phyloP scores from a whole-genome alignment of 64 coral and sea anemone species.

The Montipora foliosa region DNA sequence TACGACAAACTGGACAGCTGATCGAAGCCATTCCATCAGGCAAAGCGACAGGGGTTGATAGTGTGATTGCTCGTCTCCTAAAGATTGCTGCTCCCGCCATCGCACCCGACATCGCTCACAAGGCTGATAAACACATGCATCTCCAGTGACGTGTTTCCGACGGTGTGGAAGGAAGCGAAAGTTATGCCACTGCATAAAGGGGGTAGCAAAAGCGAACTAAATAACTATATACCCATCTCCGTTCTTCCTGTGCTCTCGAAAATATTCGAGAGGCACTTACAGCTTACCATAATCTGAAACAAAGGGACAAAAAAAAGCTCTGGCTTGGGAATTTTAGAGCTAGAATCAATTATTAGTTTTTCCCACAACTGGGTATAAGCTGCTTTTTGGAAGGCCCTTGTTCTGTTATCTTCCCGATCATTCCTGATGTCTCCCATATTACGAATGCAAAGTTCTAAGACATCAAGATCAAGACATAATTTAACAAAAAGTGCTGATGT shows the following conservation, averaged over 20 bases:
- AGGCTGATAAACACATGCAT: not conserved
- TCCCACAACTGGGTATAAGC: no score
- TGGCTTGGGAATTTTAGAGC: no score
- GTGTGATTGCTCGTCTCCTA: conserved; percentile 21
- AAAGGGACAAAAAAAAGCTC: no score
- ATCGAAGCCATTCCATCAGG: not conserved
- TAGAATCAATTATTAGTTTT: no score
- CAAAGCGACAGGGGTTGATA: conserved; percentile 56
- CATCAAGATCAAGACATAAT: no score
- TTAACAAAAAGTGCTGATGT: no score
- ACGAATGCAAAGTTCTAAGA: no score
- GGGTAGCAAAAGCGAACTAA: not conserved
- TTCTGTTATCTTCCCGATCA: no score
- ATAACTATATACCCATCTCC: not conserved
- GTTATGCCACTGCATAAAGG: not conserved
- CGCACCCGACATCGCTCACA: not conserved
- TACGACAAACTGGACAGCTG: not conserved
- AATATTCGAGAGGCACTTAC: no score
- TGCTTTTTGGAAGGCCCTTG: no score
- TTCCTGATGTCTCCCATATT: no score
- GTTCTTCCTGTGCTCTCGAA: not conserved
- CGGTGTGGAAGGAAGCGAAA: not conserved
- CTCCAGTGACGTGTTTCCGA: not conserved
- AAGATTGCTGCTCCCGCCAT: conserved; percentile 37
- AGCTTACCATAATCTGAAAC: no score